Evolutionary conservation across 2,797 vertebrate species (phyloP).

Genomic region (Tapera naevia): DNA sequence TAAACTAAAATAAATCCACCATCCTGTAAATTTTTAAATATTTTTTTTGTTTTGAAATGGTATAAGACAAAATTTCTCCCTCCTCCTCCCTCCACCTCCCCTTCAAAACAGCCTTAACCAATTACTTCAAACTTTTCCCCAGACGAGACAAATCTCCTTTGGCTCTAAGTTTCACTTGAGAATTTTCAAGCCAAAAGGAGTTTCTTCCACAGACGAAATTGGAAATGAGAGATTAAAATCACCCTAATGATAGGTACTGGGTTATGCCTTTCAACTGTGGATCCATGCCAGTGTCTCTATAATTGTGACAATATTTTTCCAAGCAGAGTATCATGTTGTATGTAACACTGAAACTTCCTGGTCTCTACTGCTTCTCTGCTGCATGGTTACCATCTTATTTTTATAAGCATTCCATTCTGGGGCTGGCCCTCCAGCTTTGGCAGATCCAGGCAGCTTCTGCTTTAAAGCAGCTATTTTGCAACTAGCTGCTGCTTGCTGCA

Average conservation of each 20-base stretch:
- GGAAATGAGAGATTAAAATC: conserved; percentile 51
- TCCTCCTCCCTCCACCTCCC: background rate
- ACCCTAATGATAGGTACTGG: conserved; percentile 56
- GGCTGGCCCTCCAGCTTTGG: conserved; percentile 59
- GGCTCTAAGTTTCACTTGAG: conserved; percentile 35
- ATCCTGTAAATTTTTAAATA: background rate
- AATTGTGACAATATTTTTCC: conserved; percentile 68
- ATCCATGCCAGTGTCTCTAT: background rate
- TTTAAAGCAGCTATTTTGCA: conserved; percentile 54
- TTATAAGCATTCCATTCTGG: conserved; percentile 63
- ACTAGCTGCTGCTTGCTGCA: conserved; percentile 60
- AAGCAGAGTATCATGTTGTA: conserved; percentile 58
- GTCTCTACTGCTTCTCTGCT: conserved; percentile 50
- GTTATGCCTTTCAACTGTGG: conserved; percentile 37
- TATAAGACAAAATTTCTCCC: background rate
- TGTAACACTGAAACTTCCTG: conserved; percentile 65
- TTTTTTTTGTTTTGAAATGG: conserved; percentile 14
- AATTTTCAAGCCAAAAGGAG: conserved; percentile 43
- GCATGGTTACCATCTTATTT: conserved; percentile 69
- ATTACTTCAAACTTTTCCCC: conserved; percentile 55
- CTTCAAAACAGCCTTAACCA: conserved; percentile 44
- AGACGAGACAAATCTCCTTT: conserved; percentile 46
- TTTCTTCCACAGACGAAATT: conserved; percentile 51
- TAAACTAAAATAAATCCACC: conserved; percentile 38
- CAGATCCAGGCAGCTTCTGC: conserved; percentile 57